Base-by-base conservation (phyloP, 2,113 vertebrate genomes). In the Fregetta grallaria region DNA sequence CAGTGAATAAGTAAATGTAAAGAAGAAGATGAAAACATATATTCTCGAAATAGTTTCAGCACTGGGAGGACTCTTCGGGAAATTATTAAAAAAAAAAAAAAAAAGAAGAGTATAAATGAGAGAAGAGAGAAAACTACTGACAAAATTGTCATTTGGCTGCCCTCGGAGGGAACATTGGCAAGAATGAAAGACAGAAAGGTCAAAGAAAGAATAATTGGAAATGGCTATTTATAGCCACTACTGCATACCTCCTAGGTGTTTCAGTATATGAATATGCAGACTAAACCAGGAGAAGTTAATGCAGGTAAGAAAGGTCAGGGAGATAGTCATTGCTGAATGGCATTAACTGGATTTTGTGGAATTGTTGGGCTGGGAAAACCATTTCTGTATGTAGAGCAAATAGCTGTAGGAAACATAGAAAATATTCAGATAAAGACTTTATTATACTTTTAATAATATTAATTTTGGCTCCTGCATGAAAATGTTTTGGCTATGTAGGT, bases 161-260 rank as follows among this genome's bases (percentile, higher is more conserved):
- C 53, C 55, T 90, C 81, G 50, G 42, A 87, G 38, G 56, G 50
- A 96, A 16, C 38, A 12, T 15, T 85, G 88, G 55, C 36, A 84
- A 83, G 63, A 90, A 18, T 47, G 65, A 86, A 55, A 90, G 62
- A 73, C 53, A 73, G 76, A 96, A 89, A 95, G 91, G 93, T 94
- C 95, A 88, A 49, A 61, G 87, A 65, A 93, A 88, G 80, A 83
- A 66, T 88, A 95, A 93, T 83, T 93, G 70, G 66, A 91, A 94
- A 66, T 11, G 15, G 18, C 68, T 91, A 90, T 96, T 97, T 97
- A 93, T 92, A 95, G 70, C 27, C 45, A 58, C 80, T 45, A 11
- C n/a, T 61, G 56, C 73, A 72, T 44, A 59, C 45, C 70, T 90
- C 81, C 84, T 66, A 83, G 84, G 61, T 86, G 78, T 83, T 91